Evolutionary conservation across 2,797 vertebrate genomes (phyloP).

Genomic region (Arrhamphus sclerolepis): DNA sequence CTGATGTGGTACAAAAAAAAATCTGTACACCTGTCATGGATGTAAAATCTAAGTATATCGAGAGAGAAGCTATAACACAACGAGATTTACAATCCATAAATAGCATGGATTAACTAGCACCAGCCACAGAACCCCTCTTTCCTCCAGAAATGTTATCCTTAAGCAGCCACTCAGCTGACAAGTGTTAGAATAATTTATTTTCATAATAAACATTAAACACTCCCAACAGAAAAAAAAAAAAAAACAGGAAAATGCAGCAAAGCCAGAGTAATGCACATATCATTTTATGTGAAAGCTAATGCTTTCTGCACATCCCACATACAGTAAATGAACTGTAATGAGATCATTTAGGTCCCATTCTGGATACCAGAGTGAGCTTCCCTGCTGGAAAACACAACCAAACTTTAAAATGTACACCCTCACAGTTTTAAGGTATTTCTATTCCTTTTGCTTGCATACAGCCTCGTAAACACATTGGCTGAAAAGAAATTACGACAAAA

Average conservation of each 20-base stretch:
- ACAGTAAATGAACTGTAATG: slow-evolving; percentile 49
- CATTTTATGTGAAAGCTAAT: slow-evolving; percentile 41
- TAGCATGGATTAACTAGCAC: background rate
- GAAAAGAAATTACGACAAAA: too few species aligned
- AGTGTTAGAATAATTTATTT: slow-evolving; percentile 22
- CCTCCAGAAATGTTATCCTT: background rate
- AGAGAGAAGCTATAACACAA: too few species aligned
- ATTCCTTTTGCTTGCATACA: background rate
- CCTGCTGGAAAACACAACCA: background rate
- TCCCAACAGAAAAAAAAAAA: slow-evolving; percentile 13
- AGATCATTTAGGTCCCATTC: slow-evolving; percentile 51
- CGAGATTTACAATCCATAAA: background rate
- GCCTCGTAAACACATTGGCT: slow-evolving; percentile 3
- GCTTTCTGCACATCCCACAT: slow-evolving; percentile 44
- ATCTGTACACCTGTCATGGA: too few species aligned
- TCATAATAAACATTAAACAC: slow-evolving; percentile 12
- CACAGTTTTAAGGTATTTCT: background rate
- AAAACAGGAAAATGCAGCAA: slow-evolving; percentile 22
- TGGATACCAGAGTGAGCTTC: slow-evolving; percentile 25
- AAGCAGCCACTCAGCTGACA: slow-evolving; percentile 12
- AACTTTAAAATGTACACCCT: too few species aligned
- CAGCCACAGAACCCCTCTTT: background rate
- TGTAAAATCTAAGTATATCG: too few species aligned
- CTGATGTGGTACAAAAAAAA: too few species aligned
- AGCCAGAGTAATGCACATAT: slow-evolving; percentile 44